Evolutionary conservation across 2,113 vertebrate genomes (phyloP).

Genomic region (Verasper variegatus): DNA sequence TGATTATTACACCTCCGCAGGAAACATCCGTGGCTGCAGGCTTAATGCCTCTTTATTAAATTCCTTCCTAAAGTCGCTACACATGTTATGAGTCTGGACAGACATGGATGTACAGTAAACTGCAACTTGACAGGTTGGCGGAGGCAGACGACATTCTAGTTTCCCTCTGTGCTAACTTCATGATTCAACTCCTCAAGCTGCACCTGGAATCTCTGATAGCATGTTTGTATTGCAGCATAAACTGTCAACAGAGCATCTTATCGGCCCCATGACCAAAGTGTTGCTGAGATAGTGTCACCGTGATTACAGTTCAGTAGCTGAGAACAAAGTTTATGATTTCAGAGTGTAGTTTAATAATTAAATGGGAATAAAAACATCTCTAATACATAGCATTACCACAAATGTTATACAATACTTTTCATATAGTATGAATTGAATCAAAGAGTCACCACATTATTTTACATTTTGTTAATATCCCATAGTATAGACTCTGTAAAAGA

Average conservation of each 20-base stretch:
- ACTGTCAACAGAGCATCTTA: not conserved
- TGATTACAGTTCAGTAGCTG: not conserved
- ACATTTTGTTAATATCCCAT: not conserved
- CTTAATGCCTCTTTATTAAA: not conserved
- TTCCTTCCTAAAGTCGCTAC: too few species aligned
- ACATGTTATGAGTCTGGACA: not conserved
- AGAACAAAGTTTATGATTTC: too few species aligned
- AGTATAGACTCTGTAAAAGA: not conserved
- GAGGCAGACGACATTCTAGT: not conserved
- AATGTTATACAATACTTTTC: too few species aligned
- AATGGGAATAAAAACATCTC: too few species aligned
- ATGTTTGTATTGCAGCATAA: not conserved
- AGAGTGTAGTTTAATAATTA: not conserved
- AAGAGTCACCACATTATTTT: not conserved
- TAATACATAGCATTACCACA: too few species aligned
- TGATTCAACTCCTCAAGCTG: too few species aligned
- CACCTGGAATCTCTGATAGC: not conserved
- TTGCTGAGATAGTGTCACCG: not conserved
- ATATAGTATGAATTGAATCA: not conserved
- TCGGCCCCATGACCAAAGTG: constrained; percentile 1
- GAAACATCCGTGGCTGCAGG: not conserved
- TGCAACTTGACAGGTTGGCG: not conserved
- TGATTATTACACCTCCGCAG: not conserved
- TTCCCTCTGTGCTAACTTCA: not conserved
- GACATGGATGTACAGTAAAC: not conserved